These are phyloP conservation scores for Pardalotus punctatus DNA, from an alignment of 2,113 vertebrate genomes.

Conservation along the genomic window DNA sequence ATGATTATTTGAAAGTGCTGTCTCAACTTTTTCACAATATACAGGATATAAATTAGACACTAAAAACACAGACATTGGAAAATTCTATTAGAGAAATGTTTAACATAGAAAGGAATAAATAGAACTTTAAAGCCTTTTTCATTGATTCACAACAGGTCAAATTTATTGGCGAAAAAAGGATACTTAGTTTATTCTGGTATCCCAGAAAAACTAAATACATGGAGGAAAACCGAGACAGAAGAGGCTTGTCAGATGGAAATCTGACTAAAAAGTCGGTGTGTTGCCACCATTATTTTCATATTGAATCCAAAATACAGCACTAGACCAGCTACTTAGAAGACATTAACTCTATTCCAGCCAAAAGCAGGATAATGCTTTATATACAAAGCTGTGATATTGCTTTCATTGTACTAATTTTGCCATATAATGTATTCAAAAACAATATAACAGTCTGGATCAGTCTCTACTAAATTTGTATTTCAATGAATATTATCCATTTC, in stretches of 20 bases:
- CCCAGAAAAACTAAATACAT: neutral
- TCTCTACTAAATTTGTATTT: neutral
- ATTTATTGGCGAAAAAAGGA: neutral
- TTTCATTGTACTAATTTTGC: slow-evolving; percentile 20
- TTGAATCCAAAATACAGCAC: neutral
- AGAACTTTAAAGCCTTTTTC: neutral
- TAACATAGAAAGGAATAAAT: neutral
- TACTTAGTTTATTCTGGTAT: neutral
- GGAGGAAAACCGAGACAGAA: neutral
- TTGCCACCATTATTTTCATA: neutral
- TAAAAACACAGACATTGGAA: neutral
- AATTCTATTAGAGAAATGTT: neutral
- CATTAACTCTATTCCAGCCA: neutral
- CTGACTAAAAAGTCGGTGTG: neutral
- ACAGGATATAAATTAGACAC: neutral
- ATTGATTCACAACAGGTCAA: neutral
- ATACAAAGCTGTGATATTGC: neutral
- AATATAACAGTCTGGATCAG: neutral
- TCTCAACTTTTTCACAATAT: neutral
- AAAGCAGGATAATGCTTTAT: neutral
- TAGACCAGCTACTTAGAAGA: neutral
- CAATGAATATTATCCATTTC: neutral
- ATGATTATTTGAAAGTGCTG: neutral
- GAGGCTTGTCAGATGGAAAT: neutral
- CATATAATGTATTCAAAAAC: neutral